Evolutionary conservation across 2,888 invertebrate species (phyloP), one percentile per base, ranked within the genome.

Genomic region (Eurytoma adleriae): DNA sequence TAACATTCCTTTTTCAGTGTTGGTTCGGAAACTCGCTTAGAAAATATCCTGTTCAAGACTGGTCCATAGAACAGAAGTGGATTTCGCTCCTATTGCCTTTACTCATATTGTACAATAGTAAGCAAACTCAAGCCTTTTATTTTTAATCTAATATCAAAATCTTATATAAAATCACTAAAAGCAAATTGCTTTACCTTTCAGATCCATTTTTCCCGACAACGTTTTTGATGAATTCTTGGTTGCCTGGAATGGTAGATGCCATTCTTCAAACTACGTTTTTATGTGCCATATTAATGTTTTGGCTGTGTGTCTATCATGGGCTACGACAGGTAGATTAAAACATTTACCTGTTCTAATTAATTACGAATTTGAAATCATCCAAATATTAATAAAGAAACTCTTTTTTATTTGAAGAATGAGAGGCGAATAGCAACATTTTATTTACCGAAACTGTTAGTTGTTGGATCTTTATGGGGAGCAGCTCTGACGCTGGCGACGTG

Each of bases 21-120:
- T 97, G 97, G 96, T 98, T 97, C 91, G 96, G 96, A 56, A 96
- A 97, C 91, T 94, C 96, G 0, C 92, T 99, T 84, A 93, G 97
- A 85, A 96, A 96, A 89, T 99, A 97, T 91, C 94, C 96, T 0
- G 92, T 97, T 62, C 94, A 95, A 85, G 98, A 98, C 91, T 99
- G 98, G 99, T 97, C 98, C 0, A 97, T 98, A 86, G 99, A 99
- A 91, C 99, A 99, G 90, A 97, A 96, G 91, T 99, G 99, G 99
- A 94, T 98, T 91, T 96, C 97, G 0, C 91, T 96, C 57, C 92
- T 99, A 75, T 92, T 99, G 85, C 98, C 98, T 0, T 91, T 98
- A 30, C 92, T 99, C 14, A 92, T 99, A 84, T 93, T 98, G 20
- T 98, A 98, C 88, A 96, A 99, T 91, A 97, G 98, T 98, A 92